Conservation (phyloP, 2,113 vertebrate species). For the Acanthisitta chloris region DNA sequence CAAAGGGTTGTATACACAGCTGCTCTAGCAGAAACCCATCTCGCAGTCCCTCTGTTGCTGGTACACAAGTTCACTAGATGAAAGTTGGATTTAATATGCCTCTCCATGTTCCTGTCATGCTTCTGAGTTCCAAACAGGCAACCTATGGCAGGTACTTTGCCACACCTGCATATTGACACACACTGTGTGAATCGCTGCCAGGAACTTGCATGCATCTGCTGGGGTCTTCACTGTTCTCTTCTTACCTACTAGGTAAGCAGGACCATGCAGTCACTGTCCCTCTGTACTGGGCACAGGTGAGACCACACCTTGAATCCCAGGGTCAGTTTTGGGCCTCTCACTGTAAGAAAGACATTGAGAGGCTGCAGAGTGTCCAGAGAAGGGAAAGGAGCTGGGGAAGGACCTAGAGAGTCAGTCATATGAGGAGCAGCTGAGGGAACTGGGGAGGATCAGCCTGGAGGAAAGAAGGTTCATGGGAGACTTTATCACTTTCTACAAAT, state of each 20-base stretch:
- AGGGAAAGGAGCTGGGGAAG: not conserved
- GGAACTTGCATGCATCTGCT: not conserved
- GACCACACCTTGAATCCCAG: not conserved
- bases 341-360: not conserved
- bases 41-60: not conserved
- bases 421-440: not conserved
- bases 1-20: not conserved
- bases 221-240: not conserved
- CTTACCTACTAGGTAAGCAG: not conserved
- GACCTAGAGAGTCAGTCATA: not conserved
- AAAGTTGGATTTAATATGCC: not conserved
- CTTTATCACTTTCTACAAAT: not conserved
- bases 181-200: not conserved
- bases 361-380: not conserved
- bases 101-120: not conserved
- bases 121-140: not conserved
- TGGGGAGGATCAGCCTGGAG: not conserved
- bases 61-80: fast-evolving
- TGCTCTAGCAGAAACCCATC: not conserved
- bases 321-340: not conserved
- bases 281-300: not conserved
- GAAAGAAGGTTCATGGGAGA: not conserved
- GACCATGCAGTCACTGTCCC: not conserved
- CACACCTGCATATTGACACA: not conserved
- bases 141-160: not conserved